phyloP scores from a whole-genome alignment of 2,797 vertebrate genomes.

The Pachyuromys duprasi region DNA sequence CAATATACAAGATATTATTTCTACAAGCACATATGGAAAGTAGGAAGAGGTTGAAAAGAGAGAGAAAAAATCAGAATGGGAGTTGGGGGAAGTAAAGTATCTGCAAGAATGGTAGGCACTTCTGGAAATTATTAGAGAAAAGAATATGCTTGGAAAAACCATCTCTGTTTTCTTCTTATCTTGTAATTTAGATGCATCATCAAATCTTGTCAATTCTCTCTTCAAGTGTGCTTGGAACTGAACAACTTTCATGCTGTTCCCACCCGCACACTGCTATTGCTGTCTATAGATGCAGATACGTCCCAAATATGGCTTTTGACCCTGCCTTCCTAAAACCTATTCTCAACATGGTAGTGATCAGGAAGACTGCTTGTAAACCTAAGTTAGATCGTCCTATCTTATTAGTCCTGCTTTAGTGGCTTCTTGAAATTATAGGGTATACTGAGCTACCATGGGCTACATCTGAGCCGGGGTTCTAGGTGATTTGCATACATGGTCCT shows the following conservation, averaged over 20 bases:
- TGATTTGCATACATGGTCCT: too few relatives aligned
- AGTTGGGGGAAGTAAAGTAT: background rate
- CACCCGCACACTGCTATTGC: background rate
- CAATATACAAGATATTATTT: too few relatives aligned
- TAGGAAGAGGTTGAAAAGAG: background rate
- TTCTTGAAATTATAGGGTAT: background rate
- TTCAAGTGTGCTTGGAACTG: background rate
- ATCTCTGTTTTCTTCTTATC: background rate
- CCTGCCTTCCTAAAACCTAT: background rate
- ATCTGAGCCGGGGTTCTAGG: too few relatives aligned
- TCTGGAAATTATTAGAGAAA: background rate
- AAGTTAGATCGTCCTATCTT: background rate
- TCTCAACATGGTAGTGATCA: background rate
- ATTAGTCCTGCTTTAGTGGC: background rate
- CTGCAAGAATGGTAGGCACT: background rate
- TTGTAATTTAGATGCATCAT: background rate
- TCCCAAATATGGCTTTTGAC: background rate
- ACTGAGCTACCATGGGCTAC: too few relatives aligned
- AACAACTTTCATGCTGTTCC: background rate
- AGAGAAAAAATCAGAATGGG: background rate
- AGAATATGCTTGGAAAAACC: background rate
- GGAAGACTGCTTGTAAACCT: background rate
- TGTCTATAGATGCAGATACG: background rate
- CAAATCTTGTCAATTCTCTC: background rate
- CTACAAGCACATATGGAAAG: too few relatives aligned